phyloP scores from a whole-genome alignment of 2,797 vertebrate species.

The Streptopelia turtur region DNA sequence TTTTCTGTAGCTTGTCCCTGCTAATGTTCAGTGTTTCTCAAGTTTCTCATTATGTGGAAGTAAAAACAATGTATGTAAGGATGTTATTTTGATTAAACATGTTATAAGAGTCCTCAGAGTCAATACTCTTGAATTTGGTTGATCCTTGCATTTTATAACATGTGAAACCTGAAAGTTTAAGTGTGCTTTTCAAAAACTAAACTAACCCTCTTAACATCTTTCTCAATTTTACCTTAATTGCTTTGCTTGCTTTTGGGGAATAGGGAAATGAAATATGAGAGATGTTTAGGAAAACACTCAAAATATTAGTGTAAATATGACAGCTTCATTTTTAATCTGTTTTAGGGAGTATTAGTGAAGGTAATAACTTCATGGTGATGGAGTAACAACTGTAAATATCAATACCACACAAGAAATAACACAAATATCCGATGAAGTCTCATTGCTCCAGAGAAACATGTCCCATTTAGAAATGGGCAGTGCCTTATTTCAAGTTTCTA shows the following conservation, averaged over 20 bases:
- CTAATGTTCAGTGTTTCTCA: not conserved
- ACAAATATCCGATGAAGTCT: not conserved
- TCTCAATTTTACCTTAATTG: not conserved
- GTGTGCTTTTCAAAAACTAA: not conserved
- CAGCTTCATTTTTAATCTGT: not conserved
- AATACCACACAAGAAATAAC: not conserved
- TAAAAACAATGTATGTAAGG: not conserved
- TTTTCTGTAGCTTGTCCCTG: not conserved
- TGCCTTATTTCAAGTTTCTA: not conserved
- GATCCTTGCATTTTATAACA: not conserved
- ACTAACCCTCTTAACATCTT: accelerated
- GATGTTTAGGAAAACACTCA: not conserved
- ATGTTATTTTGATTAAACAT: not conserved
- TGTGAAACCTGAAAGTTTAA: not conserved
- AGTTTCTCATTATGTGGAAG: not conserved
- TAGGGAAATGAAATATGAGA: not conserved
- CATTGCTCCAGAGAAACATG: not conserved
- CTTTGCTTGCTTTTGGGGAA: not conserved
- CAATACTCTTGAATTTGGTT: not conserved
- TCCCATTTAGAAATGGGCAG: not conserved
- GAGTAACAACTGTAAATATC: not conserved
- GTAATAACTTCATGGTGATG: not conserved
- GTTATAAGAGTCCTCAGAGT: not conserved
- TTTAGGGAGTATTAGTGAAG: not conserved
- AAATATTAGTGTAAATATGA: not conserved